Conservation (phyloP, 2,113 vertebrate genomes). For the Poeciliopsis turrubarensis region DNA sequence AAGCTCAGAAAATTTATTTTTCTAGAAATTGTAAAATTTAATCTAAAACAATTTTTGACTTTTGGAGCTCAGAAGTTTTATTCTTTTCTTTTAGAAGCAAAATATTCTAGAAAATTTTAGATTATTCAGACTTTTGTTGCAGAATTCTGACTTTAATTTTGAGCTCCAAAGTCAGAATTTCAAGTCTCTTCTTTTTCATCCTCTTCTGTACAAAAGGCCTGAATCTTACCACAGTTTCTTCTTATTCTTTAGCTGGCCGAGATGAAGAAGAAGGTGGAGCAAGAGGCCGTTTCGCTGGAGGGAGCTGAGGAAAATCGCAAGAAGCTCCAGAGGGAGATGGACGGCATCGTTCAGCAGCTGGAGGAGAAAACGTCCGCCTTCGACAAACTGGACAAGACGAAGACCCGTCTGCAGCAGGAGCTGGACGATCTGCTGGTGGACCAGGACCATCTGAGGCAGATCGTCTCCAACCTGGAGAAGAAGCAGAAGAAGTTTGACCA, state of each 20-base stretch:
- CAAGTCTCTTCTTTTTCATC: too few species aligned
- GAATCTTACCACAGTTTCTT: background rate
- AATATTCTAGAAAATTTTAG: too few species aligned
- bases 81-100: too few species aligned
- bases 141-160: too few species aligned
- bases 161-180: too few species aligned
- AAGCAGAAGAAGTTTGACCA: slow-evolving; percentile 99
- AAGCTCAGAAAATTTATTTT: too few species aligned
- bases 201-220: background rate
- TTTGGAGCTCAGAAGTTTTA: too few species aligned
- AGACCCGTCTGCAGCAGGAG: slow-evolving; percentile 93
- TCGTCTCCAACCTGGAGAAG: slow-evolving; percentile 90
- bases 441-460: slow-evolving; percentile 92
- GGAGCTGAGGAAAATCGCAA: slow-evolving; percentile 87
- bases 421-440: slow-evolving; percentile 92
- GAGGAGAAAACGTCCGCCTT: slow-evolving; percentile 90
- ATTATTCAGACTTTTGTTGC: too few species aligned
- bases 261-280: slow-evolving; percentile 93
- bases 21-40: too few species aligned
- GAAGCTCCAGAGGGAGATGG: slow-evolving; percentile 89
- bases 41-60: too few species aligned
- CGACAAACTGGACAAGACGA: slow-evolving; percentile 97
- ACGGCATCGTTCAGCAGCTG: slow-evolving; percentile 81
- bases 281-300: slow-evolving; percentile 83
- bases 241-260: slow-evolving; percentile 82